A percentile compares a stretch with the other conserved stretches of the same genome.
These are phyloP conservation scores for Pachyuromys duprasi DNA, from an alignment of 2,797 vertebrate genomes.

Conservation along the genomic window DNA sequence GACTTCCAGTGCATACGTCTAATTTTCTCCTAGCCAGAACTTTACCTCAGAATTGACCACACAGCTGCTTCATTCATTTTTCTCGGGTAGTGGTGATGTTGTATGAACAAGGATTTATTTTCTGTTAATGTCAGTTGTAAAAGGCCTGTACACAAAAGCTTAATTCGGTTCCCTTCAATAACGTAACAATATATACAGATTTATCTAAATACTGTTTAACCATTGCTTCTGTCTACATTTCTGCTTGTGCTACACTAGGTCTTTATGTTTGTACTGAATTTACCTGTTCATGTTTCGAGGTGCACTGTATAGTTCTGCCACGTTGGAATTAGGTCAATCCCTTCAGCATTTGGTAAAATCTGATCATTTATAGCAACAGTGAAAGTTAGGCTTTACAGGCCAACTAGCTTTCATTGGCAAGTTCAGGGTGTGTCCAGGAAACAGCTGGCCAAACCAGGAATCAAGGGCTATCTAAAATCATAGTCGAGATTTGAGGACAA, in stretches of 20 bases:
- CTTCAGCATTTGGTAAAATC: constrained; percentile 47
- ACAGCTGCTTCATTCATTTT: not conserved
- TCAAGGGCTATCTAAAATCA: not conserved
- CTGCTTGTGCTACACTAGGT: not conserved
- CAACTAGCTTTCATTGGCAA: constrained; percentile 61
- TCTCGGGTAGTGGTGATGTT: not conserved
- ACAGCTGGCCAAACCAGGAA: constrained; percentile 69
- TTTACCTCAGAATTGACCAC: not conserved
- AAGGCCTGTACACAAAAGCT: constrained; percentile 19
- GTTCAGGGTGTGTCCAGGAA: constrained; percentile 68
- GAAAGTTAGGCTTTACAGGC: constrained; percentile 16
- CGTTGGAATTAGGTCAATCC: not conserved
- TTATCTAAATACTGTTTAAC: not conserved
- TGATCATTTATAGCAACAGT: constrained; percentile 27
- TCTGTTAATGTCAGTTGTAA: not conserved
- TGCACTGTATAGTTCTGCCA: not conserved
- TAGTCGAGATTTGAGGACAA: constrained; percentile 54
- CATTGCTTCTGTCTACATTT: not conserved
- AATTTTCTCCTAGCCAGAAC: not conserved
- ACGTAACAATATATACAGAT: not conserved
- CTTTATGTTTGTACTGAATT: not conserved
- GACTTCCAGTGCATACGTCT: not conserved
- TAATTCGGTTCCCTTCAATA: constrained; percentile 5
- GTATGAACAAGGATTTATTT: constrained; percentile 4
- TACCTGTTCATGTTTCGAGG: constrained; percentile 29